Evolutionary conservation across 92 coral and sea anemone genomes (phyloP).

Genomic region (Metridium senile): DNA sequence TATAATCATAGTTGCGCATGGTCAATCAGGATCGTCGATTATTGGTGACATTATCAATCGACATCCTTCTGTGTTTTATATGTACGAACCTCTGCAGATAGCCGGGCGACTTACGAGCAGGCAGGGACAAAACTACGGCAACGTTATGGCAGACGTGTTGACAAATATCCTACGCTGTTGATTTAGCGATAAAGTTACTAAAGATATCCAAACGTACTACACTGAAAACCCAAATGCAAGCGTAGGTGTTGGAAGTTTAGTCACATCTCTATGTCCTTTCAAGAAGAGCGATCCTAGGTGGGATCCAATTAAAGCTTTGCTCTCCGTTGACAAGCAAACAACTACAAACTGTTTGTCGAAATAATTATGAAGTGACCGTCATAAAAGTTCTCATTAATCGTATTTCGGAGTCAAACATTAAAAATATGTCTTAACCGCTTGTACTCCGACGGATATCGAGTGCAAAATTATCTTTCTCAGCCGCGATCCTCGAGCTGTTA

Average conservation of each 20-base stretch:
- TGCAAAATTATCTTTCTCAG: constrained; percentile 37
- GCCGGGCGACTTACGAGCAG: constrained; percentile 13
- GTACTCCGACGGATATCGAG: constrained; percentile 6
- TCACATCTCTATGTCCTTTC: constrained; percentile 38
- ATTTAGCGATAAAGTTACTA: constrained; percentile 12
- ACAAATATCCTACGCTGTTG: constrained; percentile 21
- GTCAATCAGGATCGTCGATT: constrained; percentile 48
- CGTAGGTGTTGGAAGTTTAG: constrained; percentile 13
- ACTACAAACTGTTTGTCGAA: constrained; percentile 10
- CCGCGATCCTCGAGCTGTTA: constrained; percentile 50
- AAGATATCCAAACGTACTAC: constrained; percentile 11
- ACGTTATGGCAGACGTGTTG: constrained; percentile 17
- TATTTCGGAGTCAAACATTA: constrained; percentile 27
- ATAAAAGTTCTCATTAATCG: constrained; percentile 39
- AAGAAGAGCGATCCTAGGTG: constrained; percentile 33
- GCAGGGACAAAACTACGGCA: background rate
- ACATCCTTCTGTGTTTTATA: constrained; percentile 42
- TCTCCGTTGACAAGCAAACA: constrained; percentile 20
- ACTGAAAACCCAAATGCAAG: constrained; percentile 24
- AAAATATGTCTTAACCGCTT: constrained; percentile 26
- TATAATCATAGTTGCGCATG: constrained; percentile 41
- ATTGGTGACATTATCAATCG: constrained; percentile 6
- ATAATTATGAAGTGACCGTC: constrained; percentile 37
- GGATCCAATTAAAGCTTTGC: constrained; percentile 36
- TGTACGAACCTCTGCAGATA: constrained; percentile 46